A percentile compares a stretch with the other conserved stretches of the same genome.
Conservation (phyloP, 2,113 vertebrate species). For the Acrocephalus kingi region DNA sequence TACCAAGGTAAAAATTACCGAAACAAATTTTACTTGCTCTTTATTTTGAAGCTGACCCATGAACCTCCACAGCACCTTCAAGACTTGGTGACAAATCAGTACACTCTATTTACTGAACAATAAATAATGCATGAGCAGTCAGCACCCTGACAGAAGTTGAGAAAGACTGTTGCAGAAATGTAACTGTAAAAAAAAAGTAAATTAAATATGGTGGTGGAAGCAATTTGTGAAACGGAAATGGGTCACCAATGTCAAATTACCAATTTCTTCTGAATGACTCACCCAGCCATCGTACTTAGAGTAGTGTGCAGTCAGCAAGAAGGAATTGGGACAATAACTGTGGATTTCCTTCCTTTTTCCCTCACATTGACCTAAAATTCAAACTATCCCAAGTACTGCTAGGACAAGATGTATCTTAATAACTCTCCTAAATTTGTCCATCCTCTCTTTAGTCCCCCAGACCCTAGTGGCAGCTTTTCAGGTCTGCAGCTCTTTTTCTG, state of each 20-base stretch:
- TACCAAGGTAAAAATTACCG: not conserved
- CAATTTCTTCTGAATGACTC: not conserved
- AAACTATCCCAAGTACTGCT: not conserved
- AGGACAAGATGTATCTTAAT: not conserved
- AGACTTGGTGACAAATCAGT: not conserved
- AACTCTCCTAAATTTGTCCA: not conserved
- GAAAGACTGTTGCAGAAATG: not conserved
- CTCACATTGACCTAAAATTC: not conserved
- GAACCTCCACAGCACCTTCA: not conserved
- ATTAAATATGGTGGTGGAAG: not conserved
- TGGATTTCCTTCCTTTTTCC: not conserved
- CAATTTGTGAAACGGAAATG: not conserved
- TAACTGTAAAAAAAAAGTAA: not conserved
- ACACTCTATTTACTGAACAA: not conserved
- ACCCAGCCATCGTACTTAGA: not conserved
- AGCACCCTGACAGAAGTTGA: constrained; percentile 14
- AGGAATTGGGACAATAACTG: not conserved
- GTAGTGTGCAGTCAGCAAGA: not conserved
- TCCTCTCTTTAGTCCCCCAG: not conserved
- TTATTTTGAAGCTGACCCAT: not conserved
- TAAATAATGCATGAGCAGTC: constrained; percentile 44
- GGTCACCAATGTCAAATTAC: not conserved
- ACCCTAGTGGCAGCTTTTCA: not conserved
- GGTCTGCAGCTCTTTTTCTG: not conserved
- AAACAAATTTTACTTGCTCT: not conserved